Evolutionary conservation across 2,888 invertebrate species (phyloP), one percentile per base, ranked within the genome.

Genomic region (Calliopum simillimum): DNA sequence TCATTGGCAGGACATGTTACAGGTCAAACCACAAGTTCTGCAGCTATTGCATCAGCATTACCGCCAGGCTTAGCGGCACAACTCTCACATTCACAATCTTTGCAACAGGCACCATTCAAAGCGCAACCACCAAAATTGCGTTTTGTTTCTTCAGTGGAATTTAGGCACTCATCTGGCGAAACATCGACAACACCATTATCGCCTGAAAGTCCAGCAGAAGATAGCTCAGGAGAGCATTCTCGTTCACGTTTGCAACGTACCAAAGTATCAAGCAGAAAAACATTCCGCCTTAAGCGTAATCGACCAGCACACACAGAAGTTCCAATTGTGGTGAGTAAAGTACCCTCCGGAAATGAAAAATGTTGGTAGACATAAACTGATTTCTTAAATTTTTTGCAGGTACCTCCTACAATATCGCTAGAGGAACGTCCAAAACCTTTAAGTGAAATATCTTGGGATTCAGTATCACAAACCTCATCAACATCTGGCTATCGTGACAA

Each of bases 211-310:
- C 91, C 91, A 41, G 89, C 87, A 49, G 91, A 91, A 81, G 92
- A 91, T 76, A 91, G 91, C 77, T 91, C 91, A 1, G 91, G 91
- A 21, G 90, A 90, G 81, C 88, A 82, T 85, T 88, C 78, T 84
- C 88, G 85, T 87, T 89, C 81, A 44, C 88, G 96, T 4, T 89
- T 98, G 70, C 98, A 98, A 82, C 90, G 98, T 21, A 93, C 96
- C 68, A 97, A 96, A 87, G 97, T 96, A 46, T 97, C 96, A 81
- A 97, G 96, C 80, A 91, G 97, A 79, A 97, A 96, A 87, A 97
- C 97, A 0, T 98, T 98, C 87, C 91, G 96, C 73, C 89, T 95
- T 72, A 89, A 94, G 76, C 93, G 94, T 83, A 81, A 80, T 65
- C 89, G 94, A 79, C 91, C 89, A 80, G 91, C 87, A 70, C 91